Base-by-base conservation (phyloP, 2,888 invertebrate species). In the Limnephilus marmoratus region DNA sequence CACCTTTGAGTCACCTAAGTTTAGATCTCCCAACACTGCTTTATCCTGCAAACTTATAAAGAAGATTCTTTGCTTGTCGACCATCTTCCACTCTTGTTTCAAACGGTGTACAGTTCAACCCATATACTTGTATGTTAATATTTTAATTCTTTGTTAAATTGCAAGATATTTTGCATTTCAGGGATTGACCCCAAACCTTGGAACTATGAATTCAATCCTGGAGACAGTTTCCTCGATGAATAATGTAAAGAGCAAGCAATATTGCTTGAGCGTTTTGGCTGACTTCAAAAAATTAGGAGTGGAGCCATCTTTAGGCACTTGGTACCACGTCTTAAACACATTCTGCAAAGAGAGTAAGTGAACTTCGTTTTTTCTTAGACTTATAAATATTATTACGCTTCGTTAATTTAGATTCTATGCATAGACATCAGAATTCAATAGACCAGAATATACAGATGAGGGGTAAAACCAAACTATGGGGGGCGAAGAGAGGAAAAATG, bases 271-370 rank as follows among this genome's bases (percentile, higher is more conserved):
- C 93, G 95, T 96, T 0, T 94, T 98, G 5, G 94, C 96, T 3
- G 98, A 98, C 95, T 98, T 98, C 94, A 97, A 96, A 94, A 94
- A 95, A 15, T 94, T 98, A 0, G 97, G 97, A 15, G 96, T 99
- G 41, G 96, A 97, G 94, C 98, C 98, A 0, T 97, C 97, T 34
- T 95, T 99, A 12, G 97, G 97, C 0, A 97, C 97, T 0, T 99
- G 98, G 95, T 97, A 97, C 95, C 97, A 97, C 94, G 94, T 98
- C 0, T 95, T 99, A 29, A 96, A 96, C 89, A 96, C 97, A 87
- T 98, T 97, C 94, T 98, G 97, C 94, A 97, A 97, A 94, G 97
- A 98, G 93, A 96, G 98, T 97, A 95, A 97, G 97, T 96, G 29
- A 91, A n/a, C n/a, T n/a, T n/a, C 53, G 18, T 18, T n/a, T 7